Evolutionary conservation across 2,113 vertebrate genomes (phyloP).

Genomic region (Hippocampus mohnikei): DNA sequence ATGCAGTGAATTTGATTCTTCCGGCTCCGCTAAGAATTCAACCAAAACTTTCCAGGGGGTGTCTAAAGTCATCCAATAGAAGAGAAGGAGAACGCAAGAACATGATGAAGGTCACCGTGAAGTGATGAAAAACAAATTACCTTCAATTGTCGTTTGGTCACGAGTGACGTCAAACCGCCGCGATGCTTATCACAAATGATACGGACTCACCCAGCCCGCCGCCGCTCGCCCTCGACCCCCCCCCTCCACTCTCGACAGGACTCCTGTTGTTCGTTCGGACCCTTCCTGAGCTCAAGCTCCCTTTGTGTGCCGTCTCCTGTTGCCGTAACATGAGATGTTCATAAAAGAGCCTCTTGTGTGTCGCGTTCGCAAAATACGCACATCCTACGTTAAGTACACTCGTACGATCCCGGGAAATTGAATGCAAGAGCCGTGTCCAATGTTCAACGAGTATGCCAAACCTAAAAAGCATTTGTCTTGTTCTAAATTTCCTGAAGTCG

Average conservation of each 20-base stretch:
- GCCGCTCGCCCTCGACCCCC: background rate
- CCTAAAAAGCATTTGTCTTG: background rate
- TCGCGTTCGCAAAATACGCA: conserved; percentile 1
- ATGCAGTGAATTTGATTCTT: background rate
- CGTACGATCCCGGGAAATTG: background rate
- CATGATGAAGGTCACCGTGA: background rate
- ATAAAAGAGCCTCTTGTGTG: conserved; percentile 37
- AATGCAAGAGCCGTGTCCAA: background rate
- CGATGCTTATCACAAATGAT: background rate
- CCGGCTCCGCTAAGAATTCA: background rate
- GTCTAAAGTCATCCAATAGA: background rate
- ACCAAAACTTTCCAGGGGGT: background rate
- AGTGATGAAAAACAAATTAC: background rate
- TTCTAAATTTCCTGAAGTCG: background rate
- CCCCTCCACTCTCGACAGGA: conserved; percentile 21
- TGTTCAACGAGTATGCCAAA: background rate
- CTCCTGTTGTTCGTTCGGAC: conserved; percentile 43
- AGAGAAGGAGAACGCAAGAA: background rate
- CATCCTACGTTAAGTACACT: conserved; percentile 2
- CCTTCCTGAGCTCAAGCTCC: conserved; percentile 44
- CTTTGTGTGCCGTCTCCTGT: conserved; percentile 51
- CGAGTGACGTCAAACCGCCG: background rate
- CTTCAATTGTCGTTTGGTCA: background rate
- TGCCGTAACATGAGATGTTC: conserved; percentile 46
- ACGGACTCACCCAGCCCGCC: background rate